phyloP scores from a whole-genome alignment of 2,797 vertebrate genomes.

The Gobio occitaniae region DNA sequence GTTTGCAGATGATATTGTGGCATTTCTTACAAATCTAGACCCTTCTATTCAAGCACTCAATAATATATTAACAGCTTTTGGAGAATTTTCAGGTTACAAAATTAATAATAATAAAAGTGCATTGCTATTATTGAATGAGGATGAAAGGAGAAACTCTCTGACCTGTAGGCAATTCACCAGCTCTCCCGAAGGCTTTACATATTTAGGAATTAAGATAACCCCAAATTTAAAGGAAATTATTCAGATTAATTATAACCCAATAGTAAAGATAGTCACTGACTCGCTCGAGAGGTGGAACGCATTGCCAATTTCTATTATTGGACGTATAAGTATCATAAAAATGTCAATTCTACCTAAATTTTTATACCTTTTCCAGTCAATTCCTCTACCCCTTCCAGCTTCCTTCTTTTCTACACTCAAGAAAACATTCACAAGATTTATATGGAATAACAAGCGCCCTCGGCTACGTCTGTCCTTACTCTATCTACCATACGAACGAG shows the following conservation, averaged over 20 bases:
- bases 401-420: constrained; percentile 2
- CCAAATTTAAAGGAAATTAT: background rate
- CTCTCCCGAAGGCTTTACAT: constrained; percentile 5
- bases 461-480: too few species aligned
- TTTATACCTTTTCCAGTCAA: constrained; percentile 16
- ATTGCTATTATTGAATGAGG: background rate
- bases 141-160: background rate
- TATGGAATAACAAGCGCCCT: too few species aligned
- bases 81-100: constrained; percentile 16
- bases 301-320: constrained; percentile 9
- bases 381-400: background rate
- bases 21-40: too few species aligned
- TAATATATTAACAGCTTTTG: background rate
- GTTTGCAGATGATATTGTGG: too few species aligned
- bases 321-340: constrained; percentile 23
- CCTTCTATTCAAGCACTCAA: background rate
- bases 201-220: constrained; percentile 38
- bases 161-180: background rate
- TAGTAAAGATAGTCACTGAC: background rate
- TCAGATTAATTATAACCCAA: constrained; percentile 16
- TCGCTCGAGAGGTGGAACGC: background rate
- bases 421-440: background rate
- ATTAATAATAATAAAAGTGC: background rate
- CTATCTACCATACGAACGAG: too few species aligned
- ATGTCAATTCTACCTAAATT: constrained; percentile 11